Evolutionary conservation across 2,888 invertebrate species (phyloP).

Genomic region (Drosophila longiperda): DNA sequence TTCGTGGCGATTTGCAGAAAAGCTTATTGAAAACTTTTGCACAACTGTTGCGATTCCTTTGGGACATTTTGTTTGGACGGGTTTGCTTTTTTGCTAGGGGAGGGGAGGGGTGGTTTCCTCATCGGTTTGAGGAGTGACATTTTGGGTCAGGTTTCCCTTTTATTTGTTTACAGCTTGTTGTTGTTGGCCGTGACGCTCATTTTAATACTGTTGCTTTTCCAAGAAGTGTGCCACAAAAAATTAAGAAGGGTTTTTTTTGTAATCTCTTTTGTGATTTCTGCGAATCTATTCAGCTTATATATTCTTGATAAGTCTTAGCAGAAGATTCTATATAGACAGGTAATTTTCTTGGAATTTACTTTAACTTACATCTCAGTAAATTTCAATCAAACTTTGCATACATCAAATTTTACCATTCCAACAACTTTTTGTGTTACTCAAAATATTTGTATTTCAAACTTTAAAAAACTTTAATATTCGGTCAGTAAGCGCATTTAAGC

Average conservation of each 20-base stretch:
- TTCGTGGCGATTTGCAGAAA: conserved; percentile 39
- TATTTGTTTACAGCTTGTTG: conserved; percentile 68
- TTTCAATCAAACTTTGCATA: not conserved
- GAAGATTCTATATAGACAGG: not conserved
- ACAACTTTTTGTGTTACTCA: not conserved
- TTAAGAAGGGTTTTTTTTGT: too few relatives aligned
- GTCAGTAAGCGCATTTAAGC: not conserved
- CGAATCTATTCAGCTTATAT: not conserved
- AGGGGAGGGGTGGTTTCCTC: not conserved
- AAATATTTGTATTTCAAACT: not conserved
- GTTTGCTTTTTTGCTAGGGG: not conserved
- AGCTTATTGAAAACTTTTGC: conserved; percentile 75
- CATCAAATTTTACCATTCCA: not conserved
- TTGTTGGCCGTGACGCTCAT: conserved; percentile 35
- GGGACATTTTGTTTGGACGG: conserved; percentile 62
- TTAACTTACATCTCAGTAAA: not conserved
- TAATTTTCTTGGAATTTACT: not conserved
- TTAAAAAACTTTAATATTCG: not conserved
- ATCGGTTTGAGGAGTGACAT: conserved; percentile 7
- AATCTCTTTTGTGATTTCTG: not conserved
- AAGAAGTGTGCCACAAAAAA: not conserved
- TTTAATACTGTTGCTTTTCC: not conserved
- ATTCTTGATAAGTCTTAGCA: not conserved
- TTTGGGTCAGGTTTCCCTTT: conserved; percentile 44
- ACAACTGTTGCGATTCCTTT: conserved; percentile 68